phyloP scores from a whole-genome alignment of 2,888 invertebrate species.

The Leptinotarsa juncta region DNA sequence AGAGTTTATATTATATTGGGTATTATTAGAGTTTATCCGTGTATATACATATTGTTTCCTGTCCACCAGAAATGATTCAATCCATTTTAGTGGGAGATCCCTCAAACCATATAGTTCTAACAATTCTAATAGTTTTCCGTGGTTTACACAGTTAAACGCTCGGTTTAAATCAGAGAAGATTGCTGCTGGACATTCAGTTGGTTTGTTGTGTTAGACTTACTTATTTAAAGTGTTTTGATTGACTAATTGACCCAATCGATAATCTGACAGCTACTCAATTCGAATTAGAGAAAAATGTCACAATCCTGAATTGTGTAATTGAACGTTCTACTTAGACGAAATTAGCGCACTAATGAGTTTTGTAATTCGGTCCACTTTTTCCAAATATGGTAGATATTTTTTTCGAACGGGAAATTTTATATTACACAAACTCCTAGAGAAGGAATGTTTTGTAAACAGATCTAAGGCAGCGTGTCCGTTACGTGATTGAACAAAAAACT shows the following conservation, averaged over 20 bases:
- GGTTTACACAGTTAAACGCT: too few relatives aligned
- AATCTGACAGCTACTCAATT: not conserved
- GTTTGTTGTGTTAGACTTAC: too few relatives aligned
- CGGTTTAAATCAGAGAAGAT: too few relatives aligned
- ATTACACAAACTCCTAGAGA: constrained; percentile 8
- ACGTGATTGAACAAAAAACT: constrained; percentile 15
- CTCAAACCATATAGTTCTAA: too few relatives aligned
- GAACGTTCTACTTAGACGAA: not conserved
- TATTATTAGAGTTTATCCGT: too few relatives aligned
- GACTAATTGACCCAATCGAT: not conserved
- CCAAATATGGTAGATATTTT: not conserved
- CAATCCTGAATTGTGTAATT: not conserved
- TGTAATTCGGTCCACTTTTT: constrained; percentile 5
- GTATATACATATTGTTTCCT: too few relatives aligned
- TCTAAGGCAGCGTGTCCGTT: not conserved
- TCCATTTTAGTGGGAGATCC: too few relatives aligned
- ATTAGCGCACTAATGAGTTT: not conserved
- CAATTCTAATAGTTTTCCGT: too few relatives aligned
- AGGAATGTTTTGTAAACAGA: not conserved
- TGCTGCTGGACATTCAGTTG: too few relatives aligned
- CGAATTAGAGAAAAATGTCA: not conserved
- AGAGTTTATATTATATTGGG: too few relatives aligned
- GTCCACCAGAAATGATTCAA: too few relatives aligned
- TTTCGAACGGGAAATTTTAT: not conserved
- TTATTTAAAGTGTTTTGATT: not conserved